Percentiles rank a stretch among this genome's conserved stretches.
These are phyloP conservation scores for Pituophis catenifer DNA, from an alignment of 2,113 vertebrate species.

Conservation along the genomic window DNA sequence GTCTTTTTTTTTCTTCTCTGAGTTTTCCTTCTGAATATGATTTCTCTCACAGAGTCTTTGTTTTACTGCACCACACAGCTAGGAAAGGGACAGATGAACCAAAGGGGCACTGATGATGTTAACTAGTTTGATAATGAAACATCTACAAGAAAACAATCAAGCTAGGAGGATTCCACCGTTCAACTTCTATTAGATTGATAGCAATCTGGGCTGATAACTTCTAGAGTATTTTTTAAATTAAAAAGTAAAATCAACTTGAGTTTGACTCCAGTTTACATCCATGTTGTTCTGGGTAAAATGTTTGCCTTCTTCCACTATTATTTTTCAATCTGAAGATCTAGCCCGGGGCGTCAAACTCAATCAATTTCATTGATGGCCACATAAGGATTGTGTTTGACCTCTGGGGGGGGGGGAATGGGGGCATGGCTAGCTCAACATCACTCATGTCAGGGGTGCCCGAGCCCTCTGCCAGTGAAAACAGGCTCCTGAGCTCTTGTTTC, in stretches of 20 bases:
- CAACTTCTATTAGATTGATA: not conserved
- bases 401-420: too few species aligned
- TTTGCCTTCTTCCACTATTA: not conserved
- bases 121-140: not conserved
- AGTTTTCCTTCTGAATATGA: not conserved
- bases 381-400: too few species aligned
- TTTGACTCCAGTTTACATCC: not conserved
- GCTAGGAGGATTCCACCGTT: not conserved
- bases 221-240: not conserved
- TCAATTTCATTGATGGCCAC: too few species aligned
- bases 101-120: not conserved
- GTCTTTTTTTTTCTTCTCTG: not conserved
- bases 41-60: not conserved
- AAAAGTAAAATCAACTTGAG: not conserved
- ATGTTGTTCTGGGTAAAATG: not conserved
- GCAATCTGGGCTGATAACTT: not conserved
- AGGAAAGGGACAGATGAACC: not conserved
- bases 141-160: not conserved
- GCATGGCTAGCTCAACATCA: too few species aligned
- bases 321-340: not conserved
- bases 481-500: too few species aligned
- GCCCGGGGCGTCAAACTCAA: not conserved
- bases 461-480: too few species aligned
- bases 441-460: too few species aligned
- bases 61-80: not conserved